phyloP scores from a whole-genome alignment of 2,888 invertebrate genomes.

The Ophion slaviceki region DNA sequence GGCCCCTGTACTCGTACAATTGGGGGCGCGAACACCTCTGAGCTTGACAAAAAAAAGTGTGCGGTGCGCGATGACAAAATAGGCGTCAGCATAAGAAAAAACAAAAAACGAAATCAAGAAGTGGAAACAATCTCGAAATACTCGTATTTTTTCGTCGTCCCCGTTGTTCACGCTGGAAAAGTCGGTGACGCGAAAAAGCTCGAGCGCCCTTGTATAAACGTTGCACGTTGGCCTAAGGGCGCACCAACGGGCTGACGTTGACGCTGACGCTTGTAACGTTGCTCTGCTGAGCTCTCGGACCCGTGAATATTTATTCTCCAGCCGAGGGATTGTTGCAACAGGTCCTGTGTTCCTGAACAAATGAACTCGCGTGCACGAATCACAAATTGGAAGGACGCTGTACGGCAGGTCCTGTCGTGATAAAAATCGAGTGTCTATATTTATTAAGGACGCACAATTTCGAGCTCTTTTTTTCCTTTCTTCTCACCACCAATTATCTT shows the following conservation, averaged over 20 bases:
- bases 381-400: slow-evolving; percentile 1
- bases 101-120: background rate
- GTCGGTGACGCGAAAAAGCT: slow-evolving; percentile 4
- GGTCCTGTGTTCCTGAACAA: slow-evolving; percentile 22
- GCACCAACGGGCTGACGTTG: slow-evolving; percentile 15
- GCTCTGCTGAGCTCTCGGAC: slow-evolving; percentile 7
- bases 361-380: background rate
- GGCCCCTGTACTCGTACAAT: background rate
- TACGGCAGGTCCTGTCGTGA: background rate
- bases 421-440: background rate
- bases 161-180: background rate
- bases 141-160: background rate
- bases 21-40: background rate
- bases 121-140: background rate
- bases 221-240: slow-evolving; percentile 8
- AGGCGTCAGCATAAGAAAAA: background rate
- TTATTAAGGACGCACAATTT: no score
- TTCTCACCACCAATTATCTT: no score
- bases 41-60: background rate
- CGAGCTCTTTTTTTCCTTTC: no score
- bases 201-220: slow-evolving; percentile 3
- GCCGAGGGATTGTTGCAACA: slow-evolving; percentile 36
- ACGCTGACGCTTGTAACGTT: slow-evolving; percentile 28
- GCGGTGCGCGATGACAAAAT: background rate
- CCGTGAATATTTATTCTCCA: slow-evolving; percentile 21